Percentiles rank a stretch among this genome's conserved stretches.
phyloP scores from a whole-genome alignment of 2,113 vertebrate genomes.

The Probosciger aterrimus region DNA sequence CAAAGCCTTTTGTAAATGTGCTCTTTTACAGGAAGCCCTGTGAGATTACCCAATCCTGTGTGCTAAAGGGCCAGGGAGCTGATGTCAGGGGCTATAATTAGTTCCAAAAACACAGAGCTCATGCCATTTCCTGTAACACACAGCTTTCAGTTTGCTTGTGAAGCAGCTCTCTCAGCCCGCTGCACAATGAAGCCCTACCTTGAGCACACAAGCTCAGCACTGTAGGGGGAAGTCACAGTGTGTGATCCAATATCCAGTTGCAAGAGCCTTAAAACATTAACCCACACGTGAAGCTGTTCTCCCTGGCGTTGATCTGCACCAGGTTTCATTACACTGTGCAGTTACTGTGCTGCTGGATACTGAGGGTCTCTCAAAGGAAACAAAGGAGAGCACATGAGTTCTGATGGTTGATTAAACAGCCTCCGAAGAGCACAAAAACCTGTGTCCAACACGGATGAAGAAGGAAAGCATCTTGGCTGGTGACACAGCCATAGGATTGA shows the following conservation, averaged over 20 bases:
- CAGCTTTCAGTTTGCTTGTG: neutral
- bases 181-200: neutral
- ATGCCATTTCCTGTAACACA: neutral
- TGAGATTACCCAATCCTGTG: neutral
- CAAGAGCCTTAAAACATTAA: neutral
- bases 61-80: neutral
- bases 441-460: neutral
- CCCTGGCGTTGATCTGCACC: rapidly evolving
- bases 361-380: neutral
- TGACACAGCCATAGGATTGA: neutral
- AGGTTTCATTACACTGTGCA: rapidly evolving
- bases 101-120: neutral
- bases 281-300: rapidly evolving
- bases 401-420: neutral
- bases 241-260: rapidly evolving
- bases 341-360: too few species aligned
- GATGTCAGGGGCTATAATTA: neutral
- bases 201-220: neutral
- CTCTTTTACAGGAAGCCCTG: neutral
- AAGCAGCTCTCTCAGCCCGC: neutral
- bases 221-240: neutral
- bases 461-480: neutral
- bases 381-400: neutral
- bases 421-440: neutral
- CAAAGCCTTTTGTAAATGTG: neutral